Conservation (phyloP, 1,140 invertebrate species). For the Pseudomyrmex flavicornis region DNA sequence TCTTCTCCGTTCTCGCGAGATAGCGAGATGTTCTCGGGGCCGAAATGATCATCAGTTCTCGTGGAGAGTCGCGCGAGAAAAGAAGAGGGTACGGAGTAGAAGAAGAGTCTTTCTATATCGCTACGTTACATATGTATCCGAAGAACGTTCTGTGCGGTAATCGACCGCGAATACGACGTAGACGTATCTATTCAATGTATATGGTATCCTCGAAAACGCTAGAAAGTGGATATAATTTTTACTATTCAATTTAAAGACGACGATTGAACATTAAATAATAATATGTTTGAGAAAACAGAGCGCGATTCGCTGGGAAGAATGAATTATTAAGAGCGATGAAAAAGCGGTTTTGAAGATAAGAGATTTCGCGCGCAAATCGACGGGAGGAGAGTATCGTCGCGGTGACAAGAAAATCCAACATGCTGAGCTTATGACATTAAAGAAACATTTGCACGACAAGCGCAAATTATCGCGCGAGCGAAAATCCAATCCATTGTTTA, state of each 20-base stretch:
- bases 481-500: background rate
- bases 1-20: constrained; percentile 12
- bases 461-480: no score
- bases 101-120: constrained; percentile 34
- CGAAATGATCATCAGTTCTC: constrained; percentile 14
- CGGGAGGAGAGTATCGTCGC: background rate
- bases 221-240: background rate
- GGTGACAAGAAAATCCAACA: constrained; percentile 47
- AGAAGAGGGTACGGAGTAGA: no score
- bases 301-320: background rate
- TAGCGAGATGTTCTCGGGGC: constrained; percentile 25
- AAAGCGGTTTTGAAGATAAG: background rate
- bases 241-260: background rate
- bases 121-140: constrained; percentile 12
- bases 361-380: constrained; percentile 29
- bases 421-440: constrained; percentile 45
- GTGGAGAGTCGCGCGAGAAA: constrained; percentile 3
- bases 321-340: background rate
- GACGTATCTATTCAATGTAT: no score
- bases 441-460: constrained; percentile 35
- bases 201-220: no score
- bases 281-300: background rate
- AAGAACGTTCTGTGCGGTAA: background rate
- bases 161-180: background rate
- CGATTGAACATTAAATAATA: background rate